A percentile compares a stretch with the other conserved stretches of the same genome.
Evolutionary conservation across 2,888 invertebrate species (phyloP).

Genomic region (Ornithoptera priamus): DNA sequence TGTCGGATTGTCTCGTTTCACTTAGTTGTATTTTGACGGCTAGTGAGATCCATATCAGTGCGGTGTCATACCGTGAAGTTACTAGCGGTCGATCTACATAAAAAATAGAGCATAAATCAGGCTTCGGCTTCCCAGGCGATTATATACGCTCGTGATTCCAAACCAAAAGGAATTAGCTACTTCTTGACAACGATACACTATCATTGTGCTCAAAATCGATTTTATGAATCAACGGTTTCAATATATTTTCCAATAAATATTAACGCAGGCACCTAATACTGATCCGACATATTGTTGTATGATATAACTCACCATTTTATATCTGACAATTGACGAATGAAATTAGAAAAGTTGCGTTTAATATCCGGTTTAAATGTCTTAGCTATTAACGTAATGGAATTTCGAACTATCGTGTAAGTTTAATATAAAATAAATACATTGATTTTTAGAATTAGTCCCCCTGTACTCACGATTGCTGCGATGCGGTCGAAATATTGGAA

Average conservation of each 20-base stretch:
- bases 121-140: conserved; percentile 46
- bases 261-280: not conserved
- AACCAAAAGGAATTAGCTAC: conserved; percentile 32
- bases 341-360: no score
- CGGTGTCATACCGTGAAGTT: conserved; percentile 39
- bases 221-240: conserved; percentile 30
- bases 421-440: no score
- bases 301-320: not conserved
- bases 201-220: conserved; percentile 30
- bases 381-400: no score
- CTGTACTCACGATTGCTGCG: no score
- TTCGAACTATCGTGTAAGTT: no score
- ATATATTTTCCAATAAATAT: conserved; percentile 13
- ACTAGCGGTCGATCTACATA: conserved; percentile 44
- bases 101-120: conserved; percentile 47
- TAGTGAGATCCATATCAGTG: conserved; percentile 37
- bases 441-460: no score
- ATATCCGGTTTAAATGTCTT: no score
- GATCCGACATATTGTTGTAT: not conserved
- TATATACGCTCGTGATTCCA: conserved; percentile 45
- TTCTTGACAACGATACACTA: conserved; percentile 29
- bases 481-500: no score
- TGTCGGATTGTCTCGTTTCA: conserved; percentile 34
- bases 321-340: no score
- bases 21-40: conserved; percentile 34